Base-by-base conservation (phyloP, 2,113 vertebrate genomes). In the Campylomormyrus tamandua region DNA sequence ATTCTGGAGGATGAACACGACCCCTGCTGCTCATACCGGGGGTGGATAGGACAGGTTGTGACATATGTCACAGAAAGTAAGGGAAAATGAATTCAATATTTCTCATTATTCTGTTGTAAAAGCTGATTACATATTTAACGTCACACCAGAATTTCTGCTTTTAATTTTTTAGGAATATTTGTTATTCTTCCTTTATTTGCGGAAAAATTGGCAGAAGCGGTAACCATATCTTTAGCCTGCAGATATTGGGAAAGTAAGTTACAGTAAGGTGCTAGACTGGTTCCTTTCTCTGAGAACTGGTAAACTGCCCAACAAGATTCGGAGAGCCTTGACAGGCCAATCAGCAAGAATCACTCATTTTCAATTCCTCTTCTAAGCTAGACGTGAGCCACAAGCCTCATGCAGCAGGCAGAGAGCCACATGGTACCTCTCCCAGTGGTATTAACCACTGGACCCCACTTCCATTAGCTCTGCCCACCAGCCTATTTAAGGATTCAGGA, bases 401-500 rank as follows among this genome's bases (percentile, higher is more conserved):
- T n/a, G 50, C 27, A 46, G 19, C 77, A 53, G 89, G 48, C 89
- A 56, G 88, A 19, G 31, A 83, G 74, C 49, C 17, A 46, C 27
- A n/a, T 19, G 17, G 49, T n/a, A 24, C 49, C 9, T 89, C 80
- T 83, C 49, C 48, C 31, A 35, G 49, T 58, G 80, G 39, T 83
- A 56, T 77, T 62, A 83, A 89, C 50, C 42, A 39, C 39, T 49
- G 45, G 83, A 45, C 46, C 17, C 56, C 27, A 42, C 24, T 19
- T 66, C 84, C 89, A 87, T 90, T 90, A 90, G 58, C 58, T 87
- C 53, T 87, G 31, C 27, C 46, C 42, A 56, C 45, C 27, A 42
- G 24, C 83, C 58, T 87, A 56, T 74, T 90, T 90, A 84, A 52
- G 83, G 4, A 58, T 87, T 50, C 45, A 56, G 46, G 42, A 9